Percentiles rank a stretch among this genome's conserved stretches.
These are phyloP conservation scores for Aphelocoma californica DNA, from an alignment of 2,797 vertebrate species.

Conservation along the genomic window DNA sequence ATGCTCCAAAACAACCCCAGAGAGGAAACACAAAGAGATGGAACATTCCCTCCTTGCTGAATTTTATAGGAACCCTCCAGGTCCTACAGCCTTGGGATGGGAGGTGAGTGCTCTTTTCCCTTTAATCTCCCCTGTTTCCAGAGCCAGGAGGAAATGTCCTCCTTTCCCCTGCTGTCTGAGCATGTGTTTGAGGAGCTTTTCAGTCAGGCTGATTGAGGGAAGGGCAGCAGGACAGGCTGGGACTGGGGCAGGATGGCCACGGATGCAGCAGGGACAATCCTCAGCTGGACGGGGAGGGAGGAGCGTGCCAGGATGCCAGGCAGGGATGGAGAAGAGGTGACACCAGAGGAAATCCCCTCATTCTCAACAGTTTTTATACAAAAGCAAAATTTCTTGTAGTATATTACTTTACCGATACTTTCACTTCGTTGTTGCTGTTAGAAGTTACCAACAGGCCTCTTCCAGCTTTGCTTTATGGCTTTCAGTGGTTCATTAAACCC, in stretches of 20 bases:
- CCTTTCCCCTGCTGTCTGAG: neutral
- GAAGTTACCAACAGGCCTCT: neutral
- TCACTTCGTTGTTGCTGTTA: neutral
- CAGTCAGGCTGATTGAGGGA: neutral
- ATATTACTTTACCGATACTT: neutral
- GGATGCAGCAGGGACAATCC: neutral
- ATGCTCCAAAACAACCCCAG: slow-evolving; percentile 23
- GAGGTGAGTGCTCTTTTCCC: neutral
- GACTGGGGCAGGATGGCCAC: fast-evolving
- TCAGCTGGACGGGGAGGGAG: neutral
- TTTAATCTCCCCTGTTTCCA: neutral
- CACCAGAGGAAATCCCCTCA: neutral
- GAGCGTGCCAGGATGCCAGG: neutral
- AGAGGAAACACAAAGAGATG: neutral
- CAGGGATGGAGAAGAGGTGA: neutral
- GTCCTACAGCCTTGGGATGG: neutral
- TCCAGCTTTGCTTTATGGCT: neutral
- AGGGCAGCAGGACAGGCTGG: neutral
- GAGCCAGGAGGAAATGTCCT: neutral
- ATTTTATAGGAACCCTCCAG: neutral
- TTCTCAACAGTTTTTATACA: neutral
- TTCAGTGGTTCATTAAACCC: neutral
- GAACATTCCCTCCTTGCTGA: neutral
- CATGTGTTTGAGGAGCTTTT: neutral
- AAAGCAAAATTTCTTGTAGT: neutral